phyloP scores from a whole-genome alignment of 2,113 vertebrate genomes.

The Psophia crepitans region DNA sequence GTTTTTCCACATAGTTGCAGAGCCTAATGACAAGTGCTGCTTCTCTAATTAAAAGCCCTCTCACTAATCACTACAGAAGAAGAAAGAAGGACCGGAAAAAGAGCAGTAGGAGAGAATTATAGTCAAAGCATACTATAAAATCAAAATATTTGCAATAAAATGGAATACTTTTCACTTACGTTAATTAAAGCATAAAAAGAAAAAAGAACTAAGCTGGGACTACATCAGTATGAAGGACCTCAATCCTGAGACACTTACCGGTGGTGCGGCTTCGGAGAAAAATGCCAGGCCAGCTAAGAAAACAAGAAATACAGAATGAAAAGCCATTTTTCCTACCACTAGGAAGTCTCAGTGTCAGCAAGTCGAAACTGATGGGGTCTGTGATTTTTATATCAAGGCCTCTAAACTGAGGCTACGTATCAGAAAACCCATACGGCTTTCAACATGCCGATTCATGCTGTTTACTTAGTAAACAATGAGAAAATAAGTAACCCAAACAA shows the following conservation, averaged over 20 bases:
- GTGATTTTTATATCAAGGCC: constrained; percentile 72
- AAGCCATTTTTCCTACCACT: constrained; percentile 62
- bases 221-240: neutral
- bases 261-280: constrained; percentile 37
- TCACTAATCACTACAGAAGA: neutral
- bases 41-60: neutral
- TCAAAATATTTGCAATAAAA: neutral
- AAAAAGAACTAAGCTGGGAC: neutral
- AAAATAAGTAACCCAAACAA: constrained; percentile 80
- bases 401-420: constrained; percentile 34
- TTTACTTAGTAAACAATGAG: constrained; percentile 78
- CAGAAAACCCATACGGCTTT: constrained; percentile 42
- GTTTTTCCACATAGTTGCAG: neutral
- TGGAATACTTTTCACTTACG: neutral
- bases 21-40: neutral
- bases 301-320: constrained; percentile 34
- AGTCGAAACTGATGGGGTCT: neutral
- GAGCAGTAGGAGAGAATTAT: neutral
- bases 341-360: neutral
- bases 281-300: constrained; percentile 65
- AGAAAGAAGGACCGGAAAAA: neutral
- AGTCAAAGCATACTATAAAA: neutral
- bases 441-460: constrained; percentile 71
- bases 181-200: neutral
- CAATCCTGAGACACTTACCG: constrained; percentile 67